These are phyloP conservation scores for Aspidiotus rigidus DNA, from an alignment of 2,888 invertebrate genomes.

Conservation along the genomic window DNA sequence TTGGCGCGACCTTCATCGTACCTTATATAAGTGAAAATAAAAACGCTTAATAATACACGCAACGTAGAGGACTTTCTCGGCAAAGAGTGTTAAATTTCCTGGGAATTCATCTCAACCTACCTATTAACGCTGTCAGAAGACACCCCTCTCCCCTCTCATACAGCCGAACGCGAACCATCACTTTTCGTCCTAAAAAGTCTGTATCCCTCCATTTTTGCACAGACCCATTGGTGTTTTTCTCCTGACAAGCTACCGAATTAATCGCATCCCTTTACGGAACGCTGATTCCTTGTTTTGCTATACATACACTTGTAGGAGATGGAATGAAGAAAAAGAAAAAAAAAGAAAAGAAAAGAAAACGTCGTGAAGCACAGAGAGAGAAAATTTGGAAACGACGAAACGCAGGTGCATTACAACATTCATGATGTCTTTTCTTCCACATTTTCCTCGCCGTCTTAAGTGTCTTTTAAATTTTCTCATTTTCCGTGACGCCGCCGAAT, in stretches of 20 bases:
- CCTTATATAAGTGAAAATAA: not conserved
- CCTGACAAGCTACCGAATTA: slow-evolving; percentile 21
- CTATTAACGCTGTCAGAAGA: slow-evolving; percentile 19
- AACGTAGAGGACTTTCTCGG: not conserved
- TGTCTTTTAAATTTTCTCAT: slow-evolving; percentile 16
- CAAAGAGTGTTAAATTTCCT: slow-evolving; percentile 6
- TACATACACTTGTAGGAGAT: no score
- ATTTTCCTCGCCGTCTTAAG: slow-evolving; percentile 6
- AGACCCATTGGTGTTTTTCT: slow-evolving; percentile 11
- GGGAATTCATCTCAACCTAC: slow-evolving; percentile 21
- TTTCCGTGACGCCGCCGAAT: not conserved
- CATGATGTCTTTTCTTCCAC: not conserved
- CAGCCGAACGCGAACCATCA: slow-evolving; percentile 4
- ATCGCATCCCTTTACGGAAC: slow-evolving; percentile 19
- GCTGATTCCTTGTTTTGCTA: slow-evolving; percentile 12
- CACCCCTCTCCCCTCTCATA: not conserved
- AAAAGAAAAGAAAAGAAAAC: no score
- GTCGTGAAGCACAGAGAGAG: not conserved
- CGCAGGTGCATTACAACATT: slow-evolving; percentile 16
- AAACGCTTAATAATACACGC: slow-evolving; percentile 11
- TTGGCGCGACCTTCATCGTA: not conserved
- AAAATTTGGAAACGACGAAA: not conserved
- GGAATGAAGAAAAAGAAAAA: no score
- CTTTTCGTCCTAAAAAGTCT: slow-evolving; percentile 15
- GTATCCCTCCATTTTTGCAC: slow-evolving; percentile 9